phyloP scores from a whole-genome alignment of 2,888 invertebrate species.

The Eupithecia dodoneata region DNA sequence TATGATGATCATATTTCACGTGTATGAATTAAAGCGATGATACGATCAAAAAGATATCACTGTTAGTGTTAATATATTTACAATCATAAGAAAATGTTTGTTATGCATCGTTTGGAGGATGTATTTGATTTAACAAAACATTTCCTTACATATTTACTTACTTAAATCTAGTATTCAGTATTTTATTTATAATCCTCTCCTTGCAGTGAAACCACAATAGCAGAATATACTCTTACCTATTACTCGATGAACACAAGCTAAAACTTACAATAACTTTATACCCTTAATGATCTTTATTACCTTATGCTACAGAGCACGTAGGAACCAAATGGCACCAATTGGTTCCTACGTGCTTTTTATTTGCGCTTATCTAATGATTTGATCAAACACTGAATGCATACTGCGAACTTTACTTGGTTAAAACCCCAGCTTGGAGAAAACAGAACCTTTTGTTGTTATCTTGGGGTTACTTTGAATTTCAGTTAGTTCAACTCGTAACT shows the following conservation, averaged over 20 bases:
- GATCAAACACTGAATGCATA: constrained; percentile 2
- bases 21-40: too few species aligned
- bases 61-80: too few species aligned
- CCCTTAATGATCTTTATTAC: neutral
- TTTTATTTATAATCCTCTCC: neutral
- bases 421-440: neutral
- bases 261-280: neutral
- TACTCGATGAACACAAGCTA: neutral
- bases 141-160: too few species aligned
- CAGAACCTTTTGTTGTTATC: neutral
- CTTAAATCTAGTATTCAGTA: too few species aligned
- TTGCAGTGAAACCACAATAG: neutral
- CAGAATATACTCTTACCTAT: neutral
- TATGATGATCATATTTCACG: too few species aligned
- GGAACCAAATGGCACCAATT: neutral
- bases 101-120: too few species aligned
- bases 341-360: too few species aligned
- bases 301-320: neutral
- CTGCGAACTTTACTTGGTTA: neutral
- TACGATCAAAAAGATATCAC: too few species aligned
- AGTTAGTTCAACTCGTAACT: constrained; percentile 18
- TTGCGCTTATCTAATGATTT: constrained; percentile 6
- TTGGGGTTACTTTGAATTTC: neutral
- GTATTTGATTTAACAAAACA: too few species aligned
- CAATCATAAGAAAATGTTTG: too few species aligned